Base-by-base conservation (phyloP, 64 coral and sea anemone species). In the Montipora sp. region DNA sequence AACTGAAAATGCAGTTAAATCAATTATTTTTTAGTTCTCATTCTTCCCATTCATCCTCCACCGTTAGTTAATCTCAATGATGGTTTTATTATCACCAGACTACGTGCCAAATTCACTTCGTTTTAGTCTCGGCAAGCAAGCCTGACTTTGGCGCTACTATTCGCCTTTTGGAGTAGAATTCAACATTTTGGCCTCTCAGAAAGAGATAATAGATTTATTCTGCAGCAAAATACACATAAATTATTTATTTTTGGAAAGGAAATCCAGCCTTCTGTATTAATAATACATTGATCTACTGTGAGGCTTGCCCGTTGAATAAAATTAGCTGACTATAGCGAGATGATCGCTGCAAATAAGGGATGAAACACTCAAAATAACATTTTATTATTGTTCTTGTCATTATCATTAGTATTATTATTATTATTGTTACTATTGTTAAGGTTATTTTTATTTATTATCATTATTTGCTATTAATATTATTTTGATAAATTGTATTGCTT, bases 171-270 rank as follows among this genome's bases (percentile, higher is more conserved):
- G 14, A 12, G 11, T 63, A 50, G 45, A 20, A 71, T 22, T 85
- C 47, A 85, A 8, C 82, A 85, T 71, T 85, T 85, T 85, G 45
- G 16, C 65, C 65, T 43, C n/a, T n/a, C 46, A 63, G 47, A 47
- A 85, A 71, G 65, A 72, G 65, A 68, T 85, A 85, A 85, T 85
- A 85, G 68, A 70, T 85, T 85, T 44, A 72, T 85, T 85, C 46
- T 19, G 60, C 82, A 85, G 43, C 24, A 71, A 85, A 85, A 51
- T 70, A 85, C 47, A 45, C 45, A 85, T 85, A 85, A 85, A 85
- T 85, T 49, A 85, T 85, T 85, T 85, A 85, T 50, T 85, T 50
- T 71, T 71, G 61, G 82, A 85, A 71, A 43, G 9, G 63, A 85
- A 85, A 85, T 85, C 61, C 82, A 50, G 65, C 82, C 61, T 71